Conservation (phyloP, 2,113 vertebrate genomes). For the Phrynocephalus versicolor region DNA sequence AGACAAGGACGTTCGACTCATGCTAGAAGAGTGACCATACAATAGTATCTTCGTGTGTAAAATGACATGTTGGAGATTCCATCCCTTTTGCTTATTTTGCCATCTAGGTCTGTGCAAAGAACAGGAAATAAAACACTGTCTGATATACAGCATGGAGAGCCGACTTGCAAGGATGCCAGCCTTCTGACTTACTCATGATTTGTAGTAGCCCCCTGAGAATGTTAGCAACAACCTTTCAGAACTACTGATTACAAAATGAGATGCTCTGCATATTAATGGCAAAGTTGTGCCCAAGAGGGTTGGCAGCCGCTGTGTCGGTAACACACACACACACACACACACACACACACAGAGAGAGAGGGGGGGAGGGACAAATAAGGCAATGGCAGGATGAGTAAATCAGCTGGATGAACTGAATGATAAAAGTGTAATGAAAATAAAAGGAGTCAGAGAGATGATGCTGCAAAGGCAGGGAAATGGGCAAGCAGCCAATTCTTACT, state of each 20-base stretch:
- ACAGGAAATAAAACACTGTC: conserved; percentile 55
- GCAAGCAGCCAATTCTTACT: conserved; percentile 41
- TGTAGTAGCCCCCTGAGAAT: conserved; percentile 71
- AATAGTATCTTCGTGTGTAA: background rate
- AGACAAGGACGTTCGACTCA: conserved; percentile 13
- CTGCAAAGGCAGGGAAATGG: conserved; percentile 37
- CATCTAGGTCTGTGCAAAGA: conserved; percentile 18
- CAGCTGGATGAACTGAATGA: conserved; percentile 51
- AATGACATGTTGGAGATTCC: conserved; percentile 1
- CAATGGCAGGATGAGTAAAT: background rate
- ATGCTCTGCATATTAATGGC: conserved; percentile 79
- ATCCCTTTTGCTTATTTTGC: conserved; percentile 62
- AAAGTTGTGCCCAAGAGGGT: conserved; percentile 60
- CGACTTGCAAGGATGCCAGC: conserved; percentile 54
- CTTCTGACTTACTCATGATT: conserved; percentile 76
- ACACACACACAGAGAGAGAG: too few relatives aligned
- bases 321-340: too few relatives aligned
- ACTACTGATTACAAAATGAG: conserved; percentile 77
- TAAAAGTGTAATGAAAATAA: conserved; percentile 67
- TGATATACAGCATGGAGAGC: conserved; percentile 54
- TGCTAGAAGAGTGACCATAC: conserved; percentile 14
- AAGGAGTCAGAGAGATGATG: conserved; percentile 58
- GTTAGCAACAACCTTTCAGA: conserved; percentile 80
- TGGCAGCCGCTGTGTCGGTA: conserved; percentile 63
- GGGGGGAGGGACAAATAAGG: conserved; percentile 15